A percentile compares a stretch with the other conserved stretches of the same genome.
Evolutionary conservation across 2,888 invertebrate species (phyloP).

Genomic region (Mythimna albipuncta): DNA sequence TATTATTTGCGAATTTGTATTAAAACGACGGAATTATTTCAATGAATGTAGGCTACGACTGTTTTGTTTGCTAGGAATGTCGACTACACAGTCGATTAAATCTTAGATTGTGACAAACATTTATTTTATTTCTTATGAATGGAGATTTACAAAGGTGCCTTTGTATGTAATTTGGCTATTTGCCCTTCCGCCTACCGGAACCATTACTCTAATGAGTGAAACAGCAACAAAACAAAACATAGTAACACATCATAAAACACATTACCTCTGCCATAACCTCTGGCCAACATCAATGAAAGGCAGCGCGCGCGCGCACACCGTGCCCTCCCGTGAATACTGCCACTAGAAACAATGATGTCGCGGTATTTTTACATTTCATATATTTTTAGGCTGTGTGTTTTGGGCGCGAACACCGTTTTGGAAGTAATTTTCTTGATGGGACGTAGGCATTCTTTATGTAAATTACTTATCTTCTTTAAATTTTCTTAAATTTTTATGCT

Average conservation of each 20-base stretch:
- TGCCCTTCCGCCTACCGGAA: constrained; percentile 38
- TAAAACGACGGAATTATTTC: neutral
- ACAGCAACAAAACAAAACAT: constrained; percentile 28
- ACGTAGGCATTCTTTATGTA: constrained; percentile 1
- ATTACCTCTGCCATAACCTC: constrained; percentile 22
- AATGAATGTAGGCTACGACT: neutral
- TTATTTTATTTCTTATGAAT: constrained; percentile 21
- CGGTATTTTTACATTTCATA: constrained; percentile 56
- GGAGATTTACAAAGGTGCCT: neutral
- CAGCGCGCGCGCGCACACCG: constrained; percentile 52
- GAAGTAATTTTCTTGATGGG: constrained; percentile 3
- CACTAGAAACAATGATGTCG: constrained; percentile 28
- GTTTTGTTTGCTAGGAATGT: constrained; percentile 5
- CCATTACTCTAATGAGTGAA: constrained; percentile 19
- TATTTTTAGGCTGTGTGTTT: constrained; percentile 59
- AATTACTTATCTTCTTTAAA: neutral
- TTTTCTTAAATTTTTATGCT: no score
- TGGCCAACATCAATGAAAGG: constrained; percentile 52
- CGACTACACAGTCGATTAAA: neutral
- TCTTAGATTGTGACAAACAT: neutral
- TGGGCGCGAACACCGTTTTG: constrained; percentile 26
- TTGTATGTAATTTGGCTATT: constrained; percentile 15
- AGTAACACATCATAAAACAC: constrained; percentile 20
- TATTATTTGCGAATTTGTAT: neutral
- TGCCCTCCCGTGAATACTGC: constrained; percentile 46